Conservation (phyloP, 2,797 vertebrate genomes). For the Chrosomus eos region DNA sequence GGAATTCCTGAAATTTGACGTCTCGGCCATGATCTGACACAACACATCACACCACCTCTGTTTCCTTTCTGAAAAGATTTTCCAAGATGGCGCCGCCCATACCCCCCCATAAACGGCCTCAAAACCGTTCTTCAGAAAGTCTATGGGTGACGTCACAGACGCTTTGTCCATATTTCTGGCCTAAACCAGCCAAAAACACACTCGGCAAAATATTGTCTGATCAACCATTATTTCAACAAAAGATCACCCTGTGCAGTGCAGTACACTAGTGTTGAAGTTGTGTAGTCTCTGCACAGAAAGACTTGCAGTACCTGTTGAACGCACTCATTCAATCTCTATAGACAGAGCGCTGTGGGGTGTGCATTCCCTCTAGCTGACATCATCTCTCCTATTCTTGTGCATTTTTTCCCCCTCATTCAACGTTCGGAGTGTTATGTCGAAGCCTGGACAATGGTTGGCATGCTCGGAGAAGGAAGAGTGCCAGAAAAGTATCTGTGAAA, state of each 20-base stretch:
- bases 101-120: no score
- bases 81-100: no score
- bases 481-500: constrained; percentile 56
- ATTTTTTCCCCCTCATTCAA: constrained; percentile 51
- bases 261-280: neutral
- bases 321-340: constrained; percentile 19
- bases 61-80: no score
- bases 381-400: constrained; percentile 57
- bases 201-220: neutral
- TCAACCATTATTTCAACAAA: no score
- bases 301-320: constrained; percentile 22
- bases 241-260: neutral
- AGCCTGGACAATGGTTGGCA: constrained; percentile 67
- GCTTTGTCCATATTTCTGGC: no score
- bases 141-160: no score
- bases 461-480: constrained; percentile 38
- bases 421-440: constrained; percentile 37
- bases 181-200: neutral
- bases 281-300: neutral
- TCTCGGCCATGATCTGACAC: no score
- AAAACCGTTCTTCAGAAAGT: no score
- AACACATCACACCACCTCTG: no score
- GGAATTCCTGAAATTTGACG: no score
- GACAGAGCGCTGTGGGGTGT: constrained; percentile 50
- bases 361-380: constrained; percentile 71